Evolutionary conservation across 2,888 invertebrate species (phyloP), one percentile per base, ranked within the genome.

Genomic region (Automeris io): DNA sequence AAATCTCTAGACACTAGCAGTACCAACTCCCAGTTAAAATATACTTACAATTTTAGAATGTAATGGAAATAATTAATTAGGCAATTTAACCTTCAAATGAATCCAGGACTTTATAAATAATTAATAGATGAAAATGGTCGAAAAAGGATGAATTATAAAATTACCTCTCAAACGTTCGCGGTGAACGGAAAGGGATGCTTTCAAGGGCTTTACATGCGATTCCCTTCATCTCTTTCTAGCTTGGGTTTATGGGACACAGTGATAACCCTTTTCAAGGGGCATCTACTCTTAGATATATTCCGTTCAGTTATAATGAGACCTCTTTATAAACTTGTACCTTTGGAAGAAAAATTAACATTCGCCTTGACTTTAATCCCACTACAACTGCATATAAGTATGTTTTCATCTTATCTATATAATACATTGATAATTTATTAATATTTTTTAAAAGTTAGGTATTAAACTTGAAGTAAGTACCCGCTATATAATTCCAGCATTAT

Each of bases 141-240:
- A 67, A 81, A 82, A 83, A 80, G 81, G 81, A 77, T 79, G 70
- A 80, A 77, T 83, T 83, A 83, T 76, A 68, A 73, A 81, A 81
- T 82, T 80, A 78, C 54, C 70, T 69, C 66, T 71, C 70, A 77
- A 82, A 78, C 71, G 78, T 69, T 80, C 71, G 68, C 57, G 65
- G 69, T 66, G 59, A 60, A 61, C 61, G 57, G 64, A 73, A 77
- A 71, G 77, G 79, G 73, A 47, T 61, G 71, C 70, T 74, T 72
- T 75, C 68, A 70, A 61, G 61, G 62, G 66, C 55, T 65, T 61
- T 60, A 63, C 59, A 64, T 63, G 60, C 59, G 57, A 55, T 60
- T 45, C 57, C 55, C 57, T 50, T 41, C 57, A 53, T 58, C 54
- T 45, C 40, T 47, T 50, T 52, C 46, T 35, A 49, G 42, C 47